Evolutionary conservation across 2,888 invertebrate species (phyloP).

Genomic region (Branchipolynoe longqiensis): DNA sequence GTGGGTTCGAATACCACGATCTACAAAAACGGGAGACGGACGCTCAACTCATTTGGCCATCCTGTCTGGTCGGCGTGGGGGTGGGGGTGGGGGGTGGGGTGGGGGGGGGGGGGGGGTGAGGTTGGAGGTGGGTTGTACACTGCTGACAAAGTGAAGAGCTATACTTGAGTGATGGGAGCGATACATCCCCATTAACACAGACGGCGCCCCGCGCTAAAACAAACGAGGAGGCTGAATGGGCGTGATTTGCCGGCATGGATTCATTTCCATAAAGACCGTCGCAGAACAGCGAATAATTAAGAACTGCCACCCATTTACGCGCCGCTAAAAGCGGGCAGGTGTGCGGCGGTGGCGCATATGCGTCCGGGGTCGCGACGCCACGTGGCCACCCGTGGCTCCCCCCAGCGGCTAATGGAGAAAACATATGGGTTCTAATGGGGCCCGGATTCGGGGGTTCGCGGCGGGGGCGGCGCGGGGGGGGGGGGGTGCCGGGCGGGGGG

Average conservation of each 20-base stretch:
- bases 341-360: slow-evolving; percentile 10
- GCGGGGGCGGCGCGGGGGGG: not conserved
- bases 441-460: not conserved
- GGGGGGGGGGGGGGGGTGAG: too few species aligned
- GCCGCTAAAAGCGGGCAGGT: slow-evolving; percentile 38
- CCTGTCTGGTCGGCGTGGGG: too few species aligned
- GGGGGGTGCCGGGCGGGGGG: not conserved
- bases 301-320: slow-evolving; percentile 14
- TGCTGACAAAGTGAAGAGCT: slow-evolving; percentile 1
- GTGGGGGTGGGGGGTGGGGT: too few species aligned
- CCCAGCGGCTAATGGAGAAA: slow-evolving; percentile 19
- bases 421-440: slow-evolving; percentile 36
- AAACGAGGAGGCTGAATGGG: slow-evolving; percentile 15
- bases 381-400: slow-evolving; percentile 16
- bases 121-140: slow-evolving; percentile 21
- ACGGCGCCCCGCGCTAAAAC: not conserved
- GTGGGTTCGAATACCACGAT: too few species aligned
- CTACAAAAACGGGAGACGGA: too few species aligned
- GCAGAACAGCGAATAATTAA: slow-evolving; percentile 36
- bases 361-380: not conserved
- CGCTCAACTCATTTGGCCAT: too few species aligned
- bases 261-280: slow-evolving; percentile 42
- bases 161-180: not conserved
- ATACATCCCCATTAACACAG: slow-evolving; percentile 23
- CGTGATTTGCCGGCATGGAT: slow-evolving; percentile 22